Evolutionary conservation across 1,140 invertebrate species (phyloP).

Genomic region (Neotoxoptera formosana): DNA sequence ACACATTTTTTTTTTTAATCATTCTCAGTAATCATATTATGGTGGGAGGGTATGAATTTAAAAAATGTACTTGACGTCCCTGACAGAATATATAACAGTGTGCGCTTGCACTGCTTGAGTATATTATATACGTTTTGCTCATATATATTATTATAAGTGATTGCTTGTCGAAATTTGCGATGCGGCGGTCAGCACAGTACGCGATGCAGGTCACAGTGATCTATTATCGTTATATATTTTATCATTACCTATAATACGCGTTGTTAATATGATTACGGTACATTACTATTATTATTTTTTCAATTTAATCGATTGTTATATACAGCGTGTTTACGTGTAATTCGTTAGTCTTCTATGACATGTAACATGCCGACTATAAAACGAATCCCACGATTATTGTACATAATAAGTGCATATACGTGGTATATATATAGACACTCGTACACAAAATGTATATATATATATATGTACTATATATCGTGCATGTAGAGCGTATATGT

Average conservation of each 20-base stretch:
- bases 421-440: not conserved
- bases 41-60: not conserved
- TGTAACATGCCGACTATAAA: not conserved
- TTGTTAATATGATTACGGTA: not conserved
- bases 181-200: not conserved
- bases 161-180: not conserved
- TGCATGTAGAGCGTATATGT: not conserved
- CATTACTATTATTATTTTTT: conserved; percentile 17
- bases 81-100: not conserved
- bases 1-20: not conserved
- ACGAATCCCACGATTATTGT: not conserved
- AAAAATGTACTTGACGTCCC: not conserved
- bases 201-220: not conserved
- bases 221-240: not conserved
- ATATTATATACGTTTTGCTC: not conserved
- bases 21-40: not conserved
- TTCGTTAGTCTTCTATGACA: not conserved
- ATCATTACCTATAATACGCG: not conserved
- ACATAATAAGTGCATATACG: not conserved
- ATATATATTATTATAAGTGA: not conserved
- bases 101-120: not conserved
- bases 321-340: not conserved
- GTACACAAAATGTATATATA: not conserved
- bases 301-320: conserved; percentile 13
- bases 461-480: not conserved